Base-by-base conservation (phyloP, 2,888 invertebrate species). In the Xylophagus ater region DNA sequence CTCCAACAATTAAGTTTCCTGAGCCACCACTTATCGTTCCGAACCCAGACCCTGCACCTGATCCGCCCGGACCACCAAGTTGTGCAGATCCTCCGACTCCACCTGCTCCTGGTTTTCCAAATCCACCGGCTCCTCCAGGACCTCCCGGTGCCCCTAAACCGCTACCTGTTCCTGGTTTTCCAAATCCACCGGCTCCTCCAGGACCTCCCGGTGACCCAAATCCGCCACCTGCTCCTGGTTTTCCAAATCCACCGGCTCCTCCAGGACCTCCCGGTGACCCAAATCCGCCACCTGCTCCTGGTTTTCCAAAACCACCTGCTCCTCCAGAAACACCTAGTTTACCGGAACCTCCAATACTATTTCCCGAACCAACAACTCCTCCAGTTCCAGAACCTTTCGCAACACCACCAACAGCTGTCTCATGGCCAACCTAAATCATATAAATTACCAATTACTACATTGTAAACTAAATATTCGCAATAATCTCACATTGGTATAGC, bases 401-500 rank as follows among this genome's bases (percentile, higher is more conserved):
- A 17, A 19, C 15, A 9, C 19, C 36, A 4, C 28, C 26, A 5
- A n/a, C 35, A 3, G 15, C 7, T 4, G 13, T 13, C 19, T 21
- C 29, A 12, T 32, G 12, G 24, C 34, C 10, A 34, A 29, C 25
- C 19, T 14, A 30, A 30, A 30, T 14, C 7, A 14, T 21, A 24
- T 8, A 13, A 6, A 24, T 24, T 14, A 13, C 24, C 14, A 21
- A 23, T 19, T 19, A 6, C 4, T 20, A 19, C 8, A 15, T 31
- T 32, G n/a, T n/a, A n/a, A 28, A 28, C 12, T 13, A 32, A 6
- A 14, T 32, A 2, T 32, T 6, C 6, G 12, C 12, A 33, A 7
- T 49, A 64, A 63, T 51, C 61, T 66, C 6, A 61, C 63, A 42
- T 66, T 65, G 12, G 65, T 62, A 30, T 60, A 51, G 50, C 65